A percentile compares a stretch with the other conserved stretches of the same genome.
phyloP scores from a whole-genome alignment of 2,113 vertebrate genomes.

The Ochotona princeps region DNA sequence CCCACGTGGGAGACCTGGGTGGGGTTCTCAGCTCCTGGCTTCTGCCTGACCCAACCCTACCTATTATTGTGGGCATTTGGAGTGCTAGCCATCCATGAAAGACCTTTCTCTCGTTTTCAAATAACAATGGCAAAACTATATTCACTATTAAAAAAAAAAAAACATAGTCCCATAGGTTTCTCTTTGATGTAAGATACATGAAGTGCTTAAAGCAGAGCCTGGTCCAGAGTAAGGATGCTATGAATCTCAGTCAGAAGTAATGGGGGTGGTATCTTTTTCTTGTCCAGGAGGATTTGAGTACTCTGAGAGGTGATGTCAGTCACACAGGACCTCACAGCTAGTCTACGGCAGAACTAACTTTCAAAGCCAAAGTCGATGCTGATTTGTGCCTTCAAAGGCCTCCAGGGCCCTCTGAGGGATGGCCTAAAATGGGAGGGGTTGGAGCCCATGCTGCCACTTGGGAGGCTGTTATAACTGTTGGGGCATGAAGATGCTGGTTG shows the following conservation, averaged over 20 bases:
- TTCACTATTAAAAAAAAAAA: too few relatives aligned
- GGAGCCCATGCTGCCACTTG: neutral
- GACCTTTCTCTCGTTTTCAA: too few relatives aligned
- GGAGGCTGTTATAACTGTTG: neutral
- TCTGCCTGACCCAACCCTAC: too few relatives aligned
- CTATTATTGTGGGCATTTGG: too few relatives aligned
- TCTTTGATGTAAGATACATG: neutral
- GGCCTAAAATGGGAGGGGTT: neutral
- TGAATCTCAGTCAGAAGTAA: slow-evolving; percentile 23
- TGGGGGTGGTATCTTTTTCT: neutral
- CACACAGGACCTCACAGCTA: slow-evolving; percentile 36
- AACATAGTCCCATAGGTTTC: neutral
- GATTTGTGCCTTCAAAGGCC: slow-evolving; percentile 24
- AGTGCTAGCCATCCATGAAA: too few relatives aligned
- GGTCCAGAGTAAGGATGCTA: neutral
- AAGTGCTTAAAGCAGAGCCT: slow-evolving; percentile 9
- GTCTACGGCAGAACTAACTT: slow-evolving; percentile 25
- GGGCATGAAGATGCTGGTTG: slow-evolving; percentile 38
- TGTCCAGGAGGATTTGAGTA: slow-evolving; percentile 13
- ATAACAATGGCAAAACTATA: too few relatives aligned
- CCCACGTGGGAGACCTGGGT: too few relatives aligned
- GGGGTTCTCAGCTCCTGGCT: too few relatives aligned
- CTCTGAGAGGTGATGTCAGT: slow-evolving; percentile 54
- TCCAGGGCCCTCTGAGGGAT: neutral
- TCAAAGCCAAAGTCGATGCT: slow-evolving; percentile 18